phyloP scores from a whole-genome alignment of 2,888 invertebrate genomes.

The Cheilosia grossa region DNA sequence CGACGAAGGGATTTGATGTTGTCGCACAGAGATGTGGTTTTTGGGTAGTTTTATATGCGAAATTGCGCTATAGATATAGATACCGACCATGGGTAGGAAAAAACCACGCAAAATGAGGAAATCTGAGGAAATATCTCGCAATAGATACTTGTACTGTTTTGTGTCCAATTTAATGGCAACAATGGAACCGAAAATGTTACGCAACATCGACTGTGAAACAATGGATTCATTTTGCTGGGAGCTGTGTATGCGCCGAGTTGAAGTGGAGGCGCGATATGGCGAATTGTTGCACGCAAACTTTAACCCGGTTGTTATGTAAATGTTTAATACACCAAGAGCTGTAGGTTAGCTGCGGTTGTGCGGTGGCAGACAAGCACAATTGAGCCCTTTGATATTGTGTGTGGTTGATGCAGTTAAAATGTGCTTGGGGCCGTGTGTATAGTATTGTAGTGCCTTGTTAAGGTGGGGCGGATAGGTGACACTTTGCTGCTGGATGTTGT shows the following conservation, averaged over 20 bases:
- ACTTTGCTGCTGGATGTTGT: neutral
- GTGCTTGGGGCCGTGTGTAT: neutral
- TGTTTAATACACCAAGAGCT: constrained; percentile 7
- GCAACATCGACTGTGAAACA: constrained; percentile 53
- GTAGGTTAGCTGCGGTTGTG: constrained; percentile 32
- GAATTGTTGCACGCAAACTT: constrained; percentile 52
- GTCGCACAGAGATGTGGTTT: constrained; percentile 41
- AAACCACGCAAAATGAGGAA: constrained; percentile 23
- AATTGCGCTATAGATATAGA: too few species aligned
- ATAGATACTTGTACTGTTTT: constrained; percentile 29
- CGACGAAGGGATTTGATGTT: constrained; percentile 23
- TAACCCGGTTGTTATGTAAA: constrained; percentile 19
- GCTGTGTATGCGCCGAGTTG: neutral
- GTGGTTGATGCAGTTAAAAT: neutral
- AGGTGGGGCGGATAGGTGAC: neutral
- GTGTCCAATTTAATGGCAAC: constrained; percentile 46
- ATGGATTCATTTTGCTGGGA: constrained; percentile 26
- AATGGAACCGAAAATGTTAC: constrained; percentile 58
- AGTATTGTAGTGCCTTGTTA: neutral
- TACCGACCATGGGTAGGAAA: too few species aligned
- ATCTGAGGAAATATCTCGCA: constrained; percentile 55
- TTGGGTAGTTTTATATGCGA: neutral
- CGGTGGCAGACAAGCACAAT: neutral
- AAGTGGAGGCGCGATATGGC: constrained; percentile 11
- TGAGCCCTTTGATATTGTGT: constrained; percentile 21